Conservation (phyloP, 2,113 vertebrate genomes). For the Lagenorhynchus albirostris region DNA sequence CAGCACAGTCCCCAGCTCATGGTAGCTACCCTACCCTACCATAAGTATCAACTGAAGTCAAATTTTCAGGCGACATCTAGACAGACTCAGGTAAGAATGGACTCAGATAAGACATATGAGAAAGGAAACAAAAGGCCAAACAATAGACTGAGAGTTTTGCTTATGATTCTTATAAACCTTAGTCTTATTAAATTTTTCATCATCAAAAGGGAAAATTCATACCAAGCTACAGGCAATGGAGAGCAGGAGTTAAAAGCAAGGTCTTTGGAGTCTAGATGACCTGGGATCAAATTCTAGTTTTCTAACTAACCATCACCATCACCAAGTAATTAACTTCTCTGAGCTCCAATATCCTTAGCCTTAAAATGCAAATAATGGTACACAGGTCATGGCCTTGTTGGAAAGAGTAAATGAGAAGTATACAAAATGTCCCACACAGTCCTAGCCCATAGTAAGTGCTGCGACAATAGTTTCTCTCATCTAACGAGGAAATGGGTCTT, state of each 20-base stretch:
- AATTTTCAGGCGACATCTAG: neutral
- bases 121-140: neutral
- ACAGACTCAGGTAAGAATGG: neutral
- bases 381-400: neutral
- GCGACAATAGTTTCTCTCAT: neutral
- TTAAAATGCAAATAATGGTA: neutral
- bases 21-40: neutral
- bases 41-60: neutral
- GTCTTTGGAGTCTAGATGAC: neutral
- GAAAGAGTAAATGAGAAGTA: neutral
- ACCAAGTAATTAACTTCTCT: neutral
- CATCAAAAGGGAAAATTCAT: neutral
- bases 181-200: neutral
- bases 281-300: neutral
- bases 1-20: neutral
- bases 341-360: neutral
- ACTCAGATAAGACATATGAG: neutral
- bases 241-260: neutral
- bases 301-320: neutral
- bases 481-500: neutral
- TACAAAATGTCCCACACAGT: neutral
- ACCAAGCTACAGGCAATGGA: neutral
- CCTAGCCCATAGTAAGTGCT: neutral
- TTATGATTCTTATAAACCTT: neutral
- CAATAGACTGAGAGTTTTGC: neutral